Evolutionary conservation across 1,140 invertebrate species (phyloP).

Genomic region (Hyphantria cunea): DNA sequence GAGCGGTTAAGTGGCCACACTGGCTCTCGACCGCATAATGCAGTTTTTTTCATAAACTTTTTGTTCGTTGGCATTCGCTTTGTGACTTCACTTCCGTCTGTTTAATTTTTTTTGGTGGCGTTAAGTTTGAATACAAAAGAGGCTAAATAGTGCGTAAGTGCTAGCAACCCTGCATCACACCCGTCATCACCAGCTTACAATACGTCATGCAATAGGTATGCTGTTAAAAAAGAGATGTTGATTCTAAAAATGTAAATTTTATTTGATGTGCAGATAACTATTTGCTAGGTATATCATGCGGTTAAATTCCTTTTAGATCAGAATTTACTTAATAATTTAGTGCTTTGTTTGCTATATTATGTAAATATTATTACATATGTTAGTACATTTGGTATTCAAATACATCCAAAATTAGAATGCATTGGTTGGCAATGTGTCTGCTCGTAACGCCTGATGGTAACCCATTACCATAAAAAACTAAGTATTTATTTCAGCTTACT

Average conservation of each 20-base stretch:
- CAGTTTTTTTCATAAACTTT: slow-evolving; percentile 71
- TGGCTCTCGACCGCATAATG: slow-evolving; percentile 72
- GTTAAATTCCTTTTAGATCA: slow-evolving; percentile 16
- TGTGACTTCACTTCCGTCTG: slow-evolving; percentile 75
- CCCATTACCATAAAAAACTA: too few species aligned
- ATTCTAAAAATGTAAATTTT: slow-evolving; percentile 20
- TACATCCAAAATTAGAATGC: too few species aligned
- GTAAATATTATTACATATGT: slow-evolving; percentile 11
- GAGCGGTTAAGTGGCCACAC: slow-evolving; percentile 65
- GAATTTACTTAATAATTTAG: slow-evolving; percentile 27
- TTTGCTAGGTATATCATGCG: not conserved
- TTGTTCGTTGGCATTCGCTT: slow-evolving; percentile 74
- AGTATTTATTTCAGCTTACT: too few species aligned
- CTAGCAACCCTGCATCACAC: slow-evolving; percentile 43
- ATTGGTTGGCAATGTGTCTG: too few species aligned
- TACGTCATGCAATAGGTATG: slow-evolving; percentile 53
- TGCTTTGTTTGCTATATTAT: slow-evolving; percentile 20
- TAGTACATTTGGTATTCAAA: too few species aligned
- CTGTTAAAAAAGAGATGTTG: slow-evolving; percentile 12
- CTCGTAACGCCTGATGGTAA: too few species aligned
- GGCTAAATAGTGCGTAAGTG: slow-evolving; percentile 48
- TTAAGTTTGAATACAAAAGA: slow-evolving; percentile 69
- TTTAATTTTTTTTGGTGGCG: slow-evolving; percentile 72
- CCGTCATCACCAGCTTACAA: slow-evolving; percentile 14
- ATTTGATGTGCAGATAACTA: slow-evolving; percentile 20